Conservation (phyloP, 2,113 vertebrate species). For the Laterallus jamaicensis region DNA sequence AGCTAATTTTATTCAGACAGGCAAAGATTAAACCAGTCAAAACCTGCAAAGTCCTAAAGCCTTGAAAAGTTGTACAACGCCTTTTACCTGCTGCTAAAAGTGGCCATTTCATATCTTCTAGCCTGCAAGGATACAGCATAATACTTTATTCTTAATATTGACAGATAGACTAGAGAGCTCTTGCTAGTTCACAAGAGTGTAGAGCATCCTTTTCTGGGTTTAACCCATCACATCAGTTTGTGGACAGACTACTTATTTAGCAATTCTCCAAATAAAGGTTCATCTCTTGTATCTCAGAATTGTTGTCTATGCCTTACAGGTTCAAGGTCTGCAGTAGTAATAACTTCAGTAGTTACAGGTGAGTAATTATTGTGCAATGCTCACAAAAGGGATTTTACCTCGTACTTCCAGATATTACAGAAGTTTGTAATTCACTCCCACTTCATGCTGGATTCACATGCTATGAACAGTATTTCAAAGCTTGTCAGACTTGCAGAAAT, state of each 20-base stretch:
- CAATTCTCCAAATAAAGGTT: not conserved
- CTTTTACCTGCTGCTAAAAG: not conserved
- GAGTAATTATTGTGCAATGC: not conserved
- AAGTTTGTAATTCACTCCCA: not conserved
- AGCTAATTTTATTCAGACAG: not conserved
- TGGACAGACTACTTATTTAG: not conserved
- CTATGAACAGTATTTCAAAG: conserved; percentile 7
- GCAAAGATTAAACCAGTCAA: not conserved
- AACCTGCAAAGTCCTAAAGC: not conserved
- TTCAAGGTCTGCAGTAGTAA: not conserved
- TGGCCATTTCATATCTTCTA: not conserved
- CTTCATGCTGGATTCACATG: not conserved
- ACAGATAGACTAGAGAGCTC: not conserved
- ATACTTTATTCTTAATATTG: not conserved
- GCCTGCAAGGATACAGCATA: not conserved
- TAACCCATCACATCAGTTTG: not conserved
- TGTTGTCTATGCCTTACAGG: not conserved
- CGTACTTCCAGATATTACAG: not conserved
- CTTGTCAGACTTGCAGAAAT: conserved; percentile 5
- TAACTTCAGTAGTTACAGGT: not conserved
- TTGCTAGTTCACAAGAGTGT: not conserved
- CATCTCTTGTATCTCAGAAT: not conserved
- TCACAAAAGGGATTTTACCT: not conserved
- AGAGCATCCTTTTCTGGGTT: not conserved
- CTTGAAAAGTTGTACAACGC: not conserved